Evolutionary conservation across 2,888 invertebrate species (phyloP).

Genomic region (Perizoma affinitatum): DNA sequence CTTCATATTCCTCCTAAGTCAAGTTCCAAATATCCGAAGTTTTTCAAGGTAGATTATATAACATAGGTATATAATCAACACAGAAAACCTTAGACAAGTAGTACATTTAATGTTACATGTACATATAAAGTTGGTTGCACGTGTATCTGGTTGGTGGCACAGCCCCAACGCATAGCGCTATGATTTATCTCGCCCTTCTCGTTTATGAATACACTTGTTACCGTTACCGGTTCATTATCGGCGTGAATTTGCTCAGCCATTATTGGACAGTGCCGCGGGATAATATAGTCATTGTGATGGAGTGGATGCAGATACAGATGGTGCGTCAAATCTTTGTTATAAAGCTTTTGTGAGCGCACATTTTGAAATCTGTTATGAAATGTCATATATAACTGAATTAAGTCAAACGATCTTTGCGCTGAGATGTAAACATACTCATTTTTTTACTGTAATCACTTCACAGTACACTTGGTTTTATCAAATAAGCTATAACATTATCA

Average conservation of each 20-base stretch:
- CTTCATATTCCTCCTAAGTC: no score
- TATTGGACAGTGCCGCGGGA: conserved; percentile 70
- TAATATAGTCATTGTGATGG: conserved; percentile 70
- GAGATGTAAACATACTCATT: no score
- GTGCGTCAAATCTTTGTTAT: conserved; percentile 21
- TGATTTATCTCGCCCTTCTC: conserved; percentile 79
- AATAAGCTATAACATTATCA: no score
- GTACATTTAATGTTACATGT: no score
- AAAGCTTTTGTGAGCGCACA: conserved; percentile 7
- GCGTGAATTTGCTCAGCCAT: conserved; percentile 69
- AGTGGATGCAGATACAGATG: conserved; percentile 40
- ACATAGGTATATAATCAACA: no score
- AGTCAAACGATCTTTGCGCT: background rate
- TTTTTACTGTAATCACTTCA: no score
- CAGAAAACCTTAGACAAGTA: no score
- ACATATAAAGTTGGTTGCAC: background rate
- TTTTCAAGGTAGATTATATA: no score
- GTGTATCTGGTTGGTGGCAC: background rate
- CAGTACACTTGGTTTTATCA: no score
- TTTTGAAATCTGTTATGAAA: background rate
- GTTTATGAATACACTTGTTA: conserved; percentile 83
- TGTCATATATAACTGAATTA: background rate
- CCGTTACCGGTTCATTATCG: conserved; percentile 74
- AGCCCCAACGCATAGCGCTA: conserved; percentile 54
- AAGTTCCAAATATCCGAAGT: no score